These are phyloP conservation scores for Girardia tigrina DNA, from an alignment of 2,888 invertebrate genomes.

Conservation along the genomic window DNA sequence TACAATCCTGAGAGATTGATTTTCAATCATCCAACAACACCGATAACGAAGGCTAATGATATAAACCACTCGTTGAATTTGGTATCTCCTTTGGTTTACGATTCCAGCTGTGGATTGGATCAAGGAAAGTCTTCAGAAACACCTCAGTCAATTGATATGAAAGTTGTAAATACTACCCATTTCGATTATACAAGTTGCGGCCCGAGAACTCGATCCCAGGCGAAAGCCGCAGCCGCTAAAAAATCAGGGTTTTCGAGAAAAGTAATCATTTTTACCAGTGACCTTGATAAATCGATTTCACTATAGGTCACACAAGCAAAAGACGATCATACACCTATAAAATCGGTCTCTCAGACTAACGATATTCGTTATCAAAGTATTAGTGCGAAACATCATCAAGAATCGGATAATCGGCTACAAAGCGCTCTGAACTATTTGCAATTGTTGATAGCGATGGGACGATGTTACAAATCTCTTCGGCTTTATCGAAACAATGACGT, in stretches of 20 bases:
- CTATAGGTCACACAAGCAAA: background rate
- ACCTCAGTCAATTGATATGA: background rate
- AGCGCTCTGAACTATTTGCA: background rate
- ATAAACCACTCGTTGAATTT: background rate
- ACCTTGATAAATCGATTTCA: too few relatives aligned
- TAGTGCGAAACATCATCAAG: background rate
- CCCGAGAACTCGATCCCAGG: slow-evolving; percentile 35
- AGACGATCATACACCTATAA: background rate
- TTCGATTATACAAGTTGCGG: slow-evolving; percentile 13
- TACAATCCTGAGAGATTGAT: background rate
- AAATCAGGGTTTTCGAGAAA: background rate
- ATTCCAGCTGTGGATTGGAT: background rate
- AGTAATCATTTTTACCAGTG: background rate
- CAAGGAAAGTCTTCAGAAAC: background rate
- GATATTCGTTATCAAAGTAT: background rate
- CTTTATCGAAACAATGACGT: background rate
- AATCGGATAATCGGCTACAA: background rate
- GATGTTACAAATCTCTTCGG: background rate
- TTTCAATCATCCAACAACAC: background rate
- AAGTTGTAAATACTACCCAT: background rate
- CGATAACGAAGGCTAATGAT: background rate
- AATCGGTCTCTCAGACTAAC: background rate
- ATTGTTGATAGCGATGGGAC: background rate
- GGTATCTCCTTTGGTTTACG: background rate
- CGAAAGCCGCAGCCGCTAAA: slow-evolving; percentile 28